Conservation (phyloP, 2,888 invertebrate species). For the Crocallis elinguaria region DNA sequence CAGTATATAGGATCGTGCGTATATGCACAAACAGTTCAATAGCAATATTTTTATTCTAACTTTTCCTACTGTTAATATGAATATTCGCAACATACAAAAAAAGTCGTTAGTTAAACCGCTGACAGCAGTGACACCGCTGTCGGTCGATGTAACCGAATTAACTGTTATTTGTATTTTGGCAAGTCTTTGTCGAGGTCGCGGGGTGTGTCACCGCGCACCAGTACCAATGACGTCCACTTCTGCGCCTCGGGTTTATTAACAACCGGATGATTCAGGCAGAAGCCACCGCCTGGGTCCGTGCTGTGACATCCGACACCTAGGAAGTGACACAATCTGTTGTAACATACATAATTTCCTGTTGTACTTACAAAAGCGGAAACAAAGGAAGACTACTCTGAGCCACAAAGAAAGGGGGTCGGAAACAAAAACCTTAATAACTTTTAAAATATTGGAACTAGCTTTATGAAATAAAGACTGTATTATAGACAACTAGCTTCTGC, state of each 20-base stretch:
- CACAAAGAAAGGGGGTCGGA: too few relatives aligned
- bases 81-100: neutral
- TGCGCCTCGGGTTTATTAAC: constrained; percentile 40
- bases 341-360: neutral
- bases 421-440: too few relatives aligned
- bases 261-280: constrained; percentile 34
- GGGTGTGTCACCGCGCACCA: constrained; percentile 45
- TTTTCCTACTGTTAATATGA: neutral
- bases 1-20: too few relatives aligned
- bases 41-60: too few relatives aligned
- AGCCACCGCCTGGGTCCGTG: constrained; percentile 21
- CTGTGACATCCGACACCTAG: constrained; percentile 38
- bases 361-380: neutral
- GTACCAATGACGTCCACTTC: constrained; percentile 28
- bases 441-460: too few relatives aligned
- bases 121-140: constrained; percentile 27
- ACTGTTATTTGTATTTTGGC: constrained; percentile 51
- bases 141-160: constrained; percentile 47
- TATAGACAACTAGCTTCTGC: too few relatives aligned
- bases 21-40: too few relatives aligned
- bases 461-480: too few relatives aligned
- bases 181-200: constrained; percentile 54
- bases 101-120: neutral
- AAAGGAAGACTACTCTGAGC: too few relatives aligned
- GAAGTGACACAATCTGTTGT: neutral